A percentile compares a stretch with the other conserved stretches of the same genome.
Conservation (phyloP, 2,888 invertebrate species). For the Leptinotarsa juncta region DNA sequence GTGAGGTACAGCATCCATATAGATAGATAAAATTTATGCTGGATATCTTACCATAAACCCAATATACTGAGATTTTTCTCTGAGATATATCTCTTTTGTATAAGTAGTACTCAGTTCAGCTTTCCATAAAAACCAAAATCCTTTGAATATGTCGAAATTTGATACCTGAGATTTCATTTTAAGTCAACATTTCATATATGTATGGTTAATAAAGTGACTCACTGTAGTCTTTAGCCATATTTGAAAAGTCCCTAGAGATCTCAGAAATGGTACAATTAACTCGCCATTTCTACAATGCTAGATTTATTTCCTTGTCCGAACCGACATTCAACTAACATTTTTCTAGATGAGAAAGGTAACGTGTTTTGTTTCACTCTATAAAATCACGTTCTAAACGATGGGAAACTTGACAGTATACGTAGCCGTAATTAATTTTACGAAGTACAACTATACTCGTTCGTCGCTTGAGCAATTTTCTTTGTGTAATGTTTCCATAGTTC, state of each 20-base stretch:
- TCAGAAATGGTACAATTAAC: neutral
- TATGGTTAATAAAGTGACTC: too few relatives aligned
- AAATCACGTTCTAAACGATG: constrained; percentile 9
- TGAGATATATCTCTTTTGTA: too few relatives aligned
- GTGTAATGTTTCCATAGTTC: neutral
- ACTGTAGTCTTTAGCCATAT: neutral
- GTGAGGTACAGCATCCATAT: too few relatives aligned
- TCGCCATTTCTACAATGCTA: neutral
- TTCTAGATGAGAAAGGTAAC: neutral
- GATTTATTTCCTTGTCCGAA: neutral
- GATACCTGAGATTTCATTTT: too few relatives aligned
- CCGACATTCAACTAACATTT: neutral
- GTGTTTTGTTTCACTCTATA: neutral
- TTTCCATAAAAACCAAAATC: too few relatives aligned
- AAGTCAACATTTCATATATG: too few relatives aligned
- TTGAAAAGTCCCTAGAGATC: neutral
- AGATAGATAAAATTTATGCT: too few relatives aligned
- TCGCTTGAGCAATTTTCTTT: constrained; percentile 8
- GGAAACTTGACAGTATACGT: neutral
- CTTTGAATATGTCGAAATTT: too few relatives aligned
- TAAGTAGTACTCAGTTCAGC: too few relatives aligned
- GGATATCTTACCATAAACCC: too few relatives aligned
- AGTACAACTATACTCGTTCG: neutral
- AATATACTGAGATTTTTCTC: too few relatives aligned
- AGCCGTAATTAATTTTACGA: neutral